phyloP scores from a whole-genome alignment of 1,140 invertebrate genomes.

The Listronotus oregonensis region DNA sequence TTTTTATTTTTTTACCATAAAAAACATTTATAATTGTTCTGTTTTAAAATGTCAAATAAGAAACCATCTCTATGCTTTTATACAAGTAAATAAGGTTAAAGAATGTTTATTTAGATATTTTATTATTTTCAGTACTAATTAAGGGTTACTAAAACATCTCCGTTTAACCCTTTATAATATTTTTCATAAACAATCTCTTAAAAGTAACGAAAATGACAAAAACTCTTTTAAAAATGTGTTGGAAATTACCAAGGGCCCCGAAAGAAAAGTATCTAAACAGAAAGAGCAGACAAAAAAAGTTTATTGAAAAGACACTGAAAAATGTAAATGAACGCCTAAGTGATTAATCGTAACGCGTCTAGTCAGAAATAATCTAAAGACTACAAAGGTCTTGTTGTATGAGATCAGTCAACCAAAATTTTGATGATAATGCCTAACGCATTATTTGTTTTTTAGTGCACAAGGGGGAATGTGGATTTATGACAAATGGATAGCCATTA shows the following conservation, averaged over 20 bases:
- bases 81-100: no score
- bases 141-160: no score
- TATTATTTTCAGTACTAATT: no score
- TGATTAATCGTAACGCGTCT: constrained; percentile 33
- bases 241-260: background rate
- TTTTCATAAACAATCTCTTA: no score
- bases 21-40: no score
- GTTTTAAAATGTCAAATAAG: no score
- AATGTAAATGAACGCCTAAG: constrained; percentile 30
- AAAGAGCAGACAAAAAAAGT: constrained; percentile 10
- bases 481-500: background rate
- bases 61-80: no score
- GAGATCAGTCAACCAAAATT: constrained; percentile 33
- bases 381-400: constrained; percentile 21
- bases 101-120: no score
- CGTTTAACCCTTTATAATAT: no score
- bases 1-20: no score
- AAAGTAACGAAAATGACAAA: no score
- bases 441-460: constrained; percentile 21
- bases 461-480: constrained; percentile 12
- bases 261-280: constrained; percentile 16
- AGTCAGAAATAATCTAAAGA: constrained; percentile 7
- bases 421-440: constrained; percentile 30
- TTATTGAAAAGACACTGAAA: constrained; percentile 9
- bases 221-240: background rate